Conservation (phyloP, 1,140 invertebrate species). For the Zaprionus camerounensis region DNA sequence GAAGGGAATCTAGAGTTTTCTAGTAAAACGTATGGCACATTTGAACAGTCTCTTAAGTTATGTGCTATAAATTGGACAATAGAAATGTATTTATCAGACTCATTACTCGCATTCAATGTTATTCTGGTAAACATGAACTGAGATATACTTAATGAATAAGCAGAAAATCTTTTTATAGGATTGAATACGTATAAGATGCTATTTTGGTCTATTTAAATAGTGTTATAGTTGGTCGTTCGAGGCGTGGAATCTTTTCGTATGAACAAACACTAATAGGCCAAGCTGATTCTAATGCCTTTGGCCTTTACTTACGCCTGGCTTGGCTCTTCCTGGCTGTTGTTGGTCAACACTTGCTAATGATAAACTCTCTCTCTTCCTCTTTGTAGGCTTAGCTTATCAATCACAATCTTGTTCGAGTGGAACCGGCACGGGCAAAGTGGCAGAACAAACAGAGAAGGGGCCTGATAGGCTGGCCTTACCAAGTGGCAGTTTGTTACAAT, state of each 20-base stretch:
- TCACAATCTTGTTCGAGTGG: slow-evolving; percentile 5
- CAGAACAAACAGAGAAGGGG: background rate
- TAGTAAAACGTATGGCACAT: background rate
- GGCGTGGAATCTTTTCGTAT: background rate
- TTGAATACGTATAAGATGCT: background rate
- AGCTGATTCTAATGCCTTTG: background rate
- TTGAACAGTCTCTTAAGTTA: background rate
- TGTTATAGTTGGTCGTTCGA: background rate
- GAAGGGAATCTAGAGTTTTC: background rate
- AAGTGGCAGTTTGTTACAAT: slow-evolving; percentile 1
- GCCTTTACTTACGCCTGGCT: slow-evolving; percentile 3
- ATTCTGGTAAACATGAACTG: too few species aligned
- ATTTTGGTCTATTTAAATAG: background rate
- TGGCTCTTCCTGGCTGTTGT: background rate
- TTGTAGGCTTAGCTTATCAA: background rate
- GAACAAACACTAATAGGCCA: background rate
- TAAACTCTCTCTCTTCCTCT: background rate
- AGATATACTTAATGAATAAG: background rate
- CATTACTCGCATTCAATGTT: too few species aligned
- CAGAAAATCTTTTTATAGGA: background rate
- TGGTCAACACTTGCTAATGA: background rate
- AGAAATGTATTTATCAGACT: too few species aligned
- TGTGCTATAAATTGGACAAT: too few species aligned
- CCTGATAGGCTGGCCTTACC: background rate
- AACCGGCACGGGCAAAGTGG: background rate